Conservation (phyloP, 2,113 vertebrate species). For the Nerophis lumbriciformis region DNA sequence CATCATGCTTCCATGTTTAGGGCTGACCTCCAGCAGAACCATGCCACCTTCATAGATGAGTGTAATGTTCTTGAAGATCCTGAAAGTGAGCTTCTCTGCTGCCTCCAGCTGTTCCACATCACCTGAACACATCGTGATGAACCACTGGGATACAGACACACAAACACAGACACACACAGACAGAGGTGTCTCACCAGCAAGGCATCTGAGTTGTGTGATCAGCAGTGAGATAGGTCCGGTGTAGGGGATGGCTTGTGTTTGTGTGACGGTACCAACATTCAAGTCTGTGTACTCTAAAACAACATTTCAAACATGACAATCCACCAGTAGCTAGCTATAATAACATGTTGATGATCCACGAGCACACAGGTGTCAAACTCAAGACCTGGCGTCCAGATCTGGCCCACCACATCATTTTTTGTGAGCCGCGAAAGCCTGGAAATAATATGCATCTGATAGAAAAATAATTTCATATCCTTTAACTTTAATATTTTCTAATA, state of each 20-base stretch:
- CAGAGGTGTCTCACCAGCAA: slow-evolving; percentile 74
- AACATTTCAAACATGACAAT: not conserved
- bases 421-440: no score
- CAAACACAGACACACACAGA: not conserved
- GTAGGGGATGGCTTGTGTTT: slow-evolving; percentile 91
- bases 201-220: slow-evolving; percentile 81
- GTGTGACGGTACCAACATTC: slow-evolving; percentile 91
- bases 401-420: no score
- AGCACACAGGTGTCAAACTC: no score
- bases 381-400: no score
- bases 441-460: no score
- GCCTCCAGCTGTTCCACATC: slow-evolving; percentile 94
- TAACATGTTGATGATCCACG: no score
- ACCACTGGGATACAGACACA: not conserved
- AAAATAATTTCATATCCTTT: no score
- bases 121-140: slow-evolving; percentile 61
- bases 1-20: no score
- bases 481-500: no score
- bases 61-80: slow-evolving; percentile 89
- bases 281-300: slow-evolving; percentile 89
- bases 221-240: slow-evolving; percentile 86
- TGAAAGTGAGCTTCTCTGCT: slow-evolving; percentile 85
- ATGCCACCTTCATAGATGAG: slow-evolving; percentile 87
- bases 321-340: no score
- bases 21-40: slow-evolving; percentile 88